Conservation (phyloP, 2,888 invertebrate species). For the Cheilosia pagana region DNA sequence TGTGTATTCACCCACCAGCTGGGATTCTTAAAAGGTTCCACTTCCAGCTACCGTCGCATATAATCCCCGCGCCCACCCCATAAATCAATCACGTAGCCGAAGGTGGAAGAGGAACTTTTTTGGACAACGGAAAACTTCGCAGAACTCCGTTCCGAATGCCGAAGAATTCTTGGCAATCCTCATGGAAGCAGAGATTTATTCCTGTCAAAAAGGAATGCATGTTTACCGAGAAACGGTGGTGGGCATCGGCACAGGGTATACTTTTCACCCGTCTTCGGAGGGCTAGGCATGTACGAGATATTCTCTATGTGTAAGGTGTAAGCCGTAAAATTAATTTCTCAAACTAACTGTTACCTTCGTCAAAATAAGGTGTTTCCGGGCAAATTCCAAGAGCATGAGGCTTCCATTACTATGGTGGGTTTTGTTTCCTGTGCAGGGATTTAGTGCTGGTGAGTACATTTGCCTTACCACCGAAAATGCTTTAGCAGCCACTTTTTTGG, state of each 20-base stretch:
- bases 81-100: slow-evolving; percentile 51
- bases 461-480: slow-evolving; percentile 9
- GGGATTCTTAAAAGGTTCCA: slow-evolving; percentile 26
- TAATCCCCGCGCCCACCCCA: slow-evolving; percentile 21
- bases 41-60: background rate
- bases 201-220: slow-evolving; percentile 1
- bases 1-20: slow-evolving; percentile 15
- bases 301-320: background rate
- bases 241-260: no score
- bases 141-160: slow-evolving; percentile 8
- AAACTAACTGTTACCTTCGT: slow-evolving; percentile 39
- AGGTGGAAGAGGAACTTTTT: slow-evolving; percentile 26
- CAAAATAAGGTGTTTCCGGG: slow-evolving; percentile 32
- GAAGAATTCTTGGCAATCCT: slow-evolving; percentile 38
- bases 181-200: slow-evolving; percentile 27
- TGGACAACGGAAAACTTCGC: slow-evolving; percentile 23
- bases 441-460: slow-evolving; percentile 18
- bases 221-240: background rate
- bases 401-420: slow-evolving; percentile 4
- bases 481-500: slow-evolving; percentile 33
- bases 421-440: background rate
- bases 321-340: slow-evolving; percentile 34
- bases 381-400: background rate
- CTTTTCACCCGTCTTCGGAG: no score
- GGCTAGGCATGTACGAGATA: no score